Evolutionary conservation across 2,888 invertebrate species (phyloP).

Genomic region (Drosophila maculinotata): DNA sequence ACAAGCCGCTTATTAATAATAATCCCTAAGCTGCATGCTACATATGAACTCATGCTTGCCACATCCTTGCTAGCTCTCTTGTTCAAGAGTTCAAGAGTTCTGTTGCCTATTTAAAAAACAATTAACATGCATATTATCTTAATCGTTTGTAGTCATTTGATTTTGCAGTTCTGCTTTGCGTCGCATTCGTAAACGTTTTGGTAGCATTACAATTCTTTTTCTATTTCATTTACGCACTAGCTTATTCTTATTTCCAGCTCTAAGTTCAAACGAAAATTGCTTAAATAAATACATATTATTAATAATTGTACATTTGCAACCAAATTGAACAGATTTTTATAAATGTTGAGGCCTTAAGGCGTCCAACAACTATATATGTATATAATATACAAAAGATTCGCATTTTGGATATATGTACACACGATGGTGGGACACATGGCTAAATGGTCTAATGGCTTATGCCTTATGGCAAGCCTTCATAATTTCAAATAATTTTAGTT

Average conservation of each 20-base stretch:
- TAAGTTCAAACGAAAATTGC: too few relatives aligned
- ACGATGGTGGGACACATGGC: constrained; percentile 45
- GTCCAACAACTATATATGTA: constrained; percentile 21
- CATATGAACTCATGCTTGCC: constrained; percentile 13
- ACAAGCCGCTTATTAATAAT: constrained; percentile 49
- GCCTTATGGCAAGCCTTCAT: constrained; percentile 56
- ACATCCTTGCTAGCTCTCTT: constrained; percentile 15
- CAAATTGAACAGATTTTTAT: constrained; percentile 41
- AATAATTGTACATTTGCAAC: constrained; percentile 15
- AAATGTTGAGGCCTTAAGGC: constrained; percentile 26
- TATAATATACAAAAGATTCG: constrained; percentile 16
- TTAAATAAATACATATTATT: too few relatives aligned
- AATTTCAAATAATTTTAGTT: constrained; percentile 59
- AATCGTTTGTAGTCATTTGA: background rate
- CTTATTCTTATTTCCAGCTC: background rate
- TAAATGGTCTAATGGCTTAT: constrained; percentile 45
- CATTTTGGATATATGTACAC: constrained; percentile 34
- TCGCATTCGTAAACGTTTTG: too few relatives aligned
- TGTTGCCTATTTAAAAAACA: background rate
- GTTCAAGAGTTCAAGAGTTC: constrained; percentile 10
- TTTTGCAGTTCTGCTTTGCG: too few relatives aligned
- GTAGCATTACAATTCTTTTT: too few relatives aligned
- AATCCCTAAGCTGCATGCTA: constrained; percentile 33
- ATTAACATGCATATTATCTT: background rate
- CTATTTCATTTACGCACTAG: too few relatives aligned